phyloP scores from a whole-genome alignment of 1,140 invertebrate genomes.

The Euschistus heros region DNA sequence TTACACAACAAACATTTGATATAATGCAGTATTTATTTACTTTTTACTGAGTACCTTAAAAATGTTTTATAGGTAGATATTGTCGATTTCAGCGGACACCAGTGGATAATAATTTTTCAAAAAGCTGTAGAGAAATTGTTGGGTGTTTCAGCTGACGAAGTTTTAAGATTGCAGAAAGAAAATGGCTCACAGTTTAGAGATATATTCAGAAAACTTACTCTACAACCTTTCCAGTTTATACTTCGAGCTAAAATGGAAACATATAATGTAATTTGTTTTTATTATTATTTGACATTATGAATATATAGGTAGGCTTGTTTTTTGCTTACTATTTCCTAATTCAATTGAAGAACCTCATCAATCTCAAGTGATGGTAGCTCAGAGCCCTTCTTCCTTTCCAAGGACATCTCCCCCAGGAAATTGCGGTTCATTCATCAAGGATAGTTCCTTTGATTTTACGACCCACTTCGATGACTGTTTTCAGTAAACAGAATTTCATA shows the following conservation, averaged over 20 bases:
- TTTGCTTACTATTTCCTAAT: neutral
- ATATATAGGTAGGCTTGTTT: neutral
- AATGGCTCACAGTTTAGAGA: conserved; percentile 44
- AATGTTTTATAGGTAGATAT: conserved; percentile 51
- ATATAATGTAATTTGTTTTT: conserved; percentile 59
- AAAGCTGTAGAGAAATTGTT: conserved; percentile 75
- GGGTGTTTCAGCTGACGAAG: conserved; percentile 60
- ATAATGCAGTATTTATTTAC: no score
- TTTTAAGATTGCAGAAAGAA: conserved; percentile 56
- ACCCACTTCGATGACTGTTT: no score
- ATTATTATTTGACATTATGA: neutral
- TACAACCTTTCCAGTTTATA: conserved; percentile 70
- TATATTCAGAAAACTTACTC: conserved; percentile 60
- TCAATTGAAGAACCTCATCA: no score
- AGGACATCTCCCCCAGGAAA: no score
- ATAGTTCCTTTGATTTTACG: no score
- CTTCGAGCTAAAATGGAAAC: conserved; percentile 77
- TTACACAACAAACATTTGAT: no score
- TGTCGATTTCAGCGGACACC: conserved; percentile 65
- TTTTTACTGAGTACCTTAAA: no score
- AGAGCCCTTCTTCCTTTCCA: no score
- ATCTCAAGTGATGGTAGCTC: no score
- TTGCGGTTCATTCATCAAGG: no score
- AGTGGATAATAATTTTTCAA: conserved; percentile 84
- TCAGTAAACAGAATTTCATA: no score